Evolutionary conservation across 2,797 vertebrate genomes (phyloP), one percentile per base, ranked within the genome.

Genomic region (Acanthornis magna): DNA sequence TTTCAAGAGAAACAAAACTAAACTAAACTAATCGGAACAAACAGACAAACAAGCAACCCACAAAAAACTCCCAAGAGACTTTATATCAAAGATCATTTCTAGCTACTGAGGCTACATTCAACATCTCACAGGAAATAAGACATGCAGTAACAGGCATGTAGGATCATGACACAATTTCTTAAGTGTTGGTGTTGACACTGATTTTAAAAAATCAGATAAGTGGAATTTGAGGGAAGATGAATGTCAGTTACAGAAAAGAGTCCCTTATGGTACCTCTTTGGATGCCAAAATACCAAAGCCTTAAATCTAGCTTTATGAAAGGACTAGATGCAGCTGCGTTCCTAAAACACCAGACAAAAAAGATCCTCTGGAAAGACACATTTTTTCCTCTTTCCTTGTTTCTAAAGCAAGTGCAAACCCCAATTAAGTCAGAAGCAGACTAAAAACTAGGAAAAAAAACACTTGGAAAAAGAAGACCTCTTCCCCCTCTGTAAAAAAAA

Each of bases 281-380:
- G 30, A 22, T 36, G 14, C 6, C 50, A 63, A 55, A 5, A 18
- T 27, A 11, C 30, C 15, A 22, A 62, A 62, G 25, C 8, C 17
- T 62, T 55, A 48, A 48, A 63, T 15, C 1, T 2, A 42, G 26
- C 25, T 71, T 27, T 11, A 34, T 30, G 30, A 34, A 34, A 55
- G 11, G 30, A 16, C 10, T 11, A 22, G 14, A 10, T 32, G 26
- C 42, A 70, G 10, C 14, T 4, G 0, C 2, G 1, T 34, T 32
- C 34, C 30, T 42, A 15, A 70, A 78, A 48, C 25, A 40, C 4
- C 21, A 48, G 30, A 62, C 17, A 3, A 11, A 62, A 60, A 54
- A 47, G 12, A 13, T 34, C 25, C 9, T 6, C 6, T 40, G 11
- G 7, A 77, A 70, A 48, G 8, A 48, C 2, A 25, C 9, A 12